Percentiles rank a stretch among this genome's conserved stretches.
These are phyloP conservation scores for Anisognathus igniventris DNA, from an alignment of 2,797 vertebrate genomes.

Conservation along the genomic window DNA sequence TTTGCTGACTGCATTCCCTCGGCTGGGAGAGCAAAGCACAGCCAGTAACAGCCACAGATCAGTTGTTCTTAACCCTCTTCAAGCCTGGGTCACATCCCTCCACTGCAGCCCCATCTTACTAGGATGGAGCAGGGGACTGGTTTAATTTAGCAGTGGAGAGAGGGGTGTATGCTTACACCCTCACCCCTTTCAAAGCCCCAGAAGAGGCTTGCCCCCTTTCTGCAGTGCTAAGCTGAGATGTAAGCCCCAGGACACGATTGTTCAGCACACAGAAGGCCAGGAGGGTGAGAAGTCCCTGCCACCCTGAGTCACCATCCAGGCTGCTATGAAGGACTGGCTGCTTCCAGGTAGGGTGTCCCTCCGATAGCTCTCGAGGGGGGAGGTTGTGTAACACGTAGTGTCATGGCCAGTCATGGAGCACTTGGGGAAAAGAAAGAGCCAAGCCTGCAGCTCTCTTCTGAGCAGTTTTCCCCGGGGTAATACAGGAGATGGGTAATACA, in stretches of 20 bases:
- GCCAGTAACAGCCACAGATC: not conserved
- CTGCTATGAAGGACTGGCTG: not conserved
- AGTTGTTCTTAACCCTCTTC: not conserved
- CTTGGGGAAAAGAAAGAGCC: not conserved
- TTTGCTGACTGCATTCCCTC: not conserved
- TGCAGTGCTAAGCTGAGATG: not conserved
- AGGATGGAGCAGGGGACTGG: not conserved
- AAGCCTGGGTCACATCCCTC: not conserved
- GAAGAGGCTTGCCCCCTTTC: not conserved
- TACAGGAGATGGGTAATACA: not conserved
- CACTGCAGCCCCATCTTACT: not conserved
- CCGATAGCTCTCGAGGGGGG: fast-evolving
- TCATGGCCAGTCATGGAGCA: not conserved
- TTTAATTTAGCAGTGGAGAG: not conserved
- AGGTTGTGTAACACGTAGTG: fast-evolving
- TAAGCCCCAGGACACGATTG: not conserved
- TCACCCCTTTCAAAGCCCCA: not conserved
- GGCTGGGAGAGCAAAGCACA: not conserved
- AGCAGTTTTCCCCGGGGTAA: not conserved
- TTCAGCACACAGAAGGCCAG: not conserved
- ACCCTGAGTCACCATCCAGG: not conserved
- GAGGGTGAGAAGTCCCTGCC: not conserved
- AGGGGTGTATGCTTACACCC: not conserved
- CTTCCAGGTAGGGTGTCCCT: not conserved
- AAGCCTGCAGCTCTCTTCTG: not conserved